Percentiles rank a stretch among this genome's conserved stretches.
These are phyloP conservation scores for Lasioglossum oenotherae DNA, from an alignment of 2,888 invertebrate species.

Conservation along the genomic window DNA sequence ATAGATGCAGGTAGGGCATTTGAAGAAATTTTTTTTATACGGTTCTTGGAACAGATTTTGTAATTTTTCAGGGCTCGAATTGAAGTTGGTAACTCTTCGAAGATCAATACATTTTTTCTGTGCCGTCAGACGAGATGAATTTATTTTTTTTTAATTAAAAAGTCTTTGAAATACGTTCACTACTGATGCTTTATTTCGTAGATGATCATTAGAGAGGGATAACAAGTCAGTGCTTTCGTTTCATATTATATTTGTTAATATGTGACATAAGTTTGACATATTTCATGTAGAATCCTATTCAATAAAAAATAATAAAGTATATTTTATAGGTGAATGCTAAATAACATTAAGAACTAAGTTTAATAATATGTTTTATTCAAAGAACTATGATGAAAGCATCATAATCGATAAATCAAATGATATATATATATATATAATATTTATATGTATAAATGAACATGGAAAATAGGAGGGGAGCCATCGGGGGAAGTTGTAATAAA, in stretches of 20 bases:
- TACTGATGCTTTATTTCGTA: neutral
- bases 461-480: slow-evolving; percentile 62
- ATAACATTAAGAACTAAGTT: slow-evolving; percentile 43
- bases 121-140: neutral
- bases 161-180: neutral
- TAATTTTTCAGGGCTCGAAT: too few relatives aligned
- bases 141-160: neutral
- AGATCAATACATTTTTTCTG: too few relatives aligned
- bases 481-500: slow-evolving; percentile 71
- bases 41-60: too few relatives aligned
- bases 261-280: slow-evolving; percentile 17
- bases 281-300: neutral
- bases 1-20: too few relatives aligned
- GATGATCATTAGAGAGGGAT: neutral
- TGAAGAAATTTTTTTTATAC: too few relatives aligned
- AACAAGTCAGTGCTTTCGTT: neutral
- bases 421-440: slow-evolving; percentile 63
- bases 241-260: slow-evolving; percentile 10
- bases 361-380: slow-evolving; percentile 79
- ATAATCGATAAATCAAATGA: slow-evolving; percentile 77
- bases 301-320: slow-evolving; percentile 16
- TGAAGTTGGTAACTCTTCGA: too few relatives aligned
- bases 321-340: slow-evolving; percentile 21
- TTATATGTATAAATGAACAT: slow-evolving; percentile 74
- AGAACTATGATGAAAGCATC: slow-evolving; percentile 74